These are phyloP conservation scores for Amphimedon queenslandica DNA, from an alignment of 37 sponge, comb jelly and placozoan species.

Conservation along the genomic window DNA sequence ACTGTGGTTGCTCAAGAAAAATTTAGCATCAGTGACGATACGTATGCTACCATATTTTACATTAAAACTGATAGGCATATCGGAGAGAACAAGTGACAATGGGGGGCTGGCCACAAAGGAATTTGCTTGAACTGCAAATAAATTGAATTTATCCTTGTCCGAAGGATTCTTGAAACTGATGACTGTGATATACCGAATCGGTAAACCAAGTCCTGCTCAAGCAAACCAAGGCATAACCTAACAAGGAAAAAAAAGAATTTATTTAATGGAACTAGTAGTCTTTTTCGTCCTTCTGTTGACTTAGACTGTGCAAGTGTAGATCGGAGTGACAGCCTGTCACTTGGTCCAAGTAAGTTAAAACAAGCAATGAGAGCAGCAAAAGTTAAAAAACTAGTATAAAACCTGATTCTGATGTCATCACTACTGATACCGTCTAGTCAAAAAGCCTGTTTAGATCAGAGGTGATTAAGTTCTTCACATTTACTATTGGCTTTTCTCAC, in stretches of 20 bases:
- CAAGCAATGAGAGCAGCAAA: too few relatives aligned
- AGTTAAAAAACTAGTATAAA: too few relatives aligned
- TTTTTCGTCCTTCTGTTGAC: constrained; percentile 10
- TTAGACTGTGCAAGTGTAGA: constrained; percentile 3
- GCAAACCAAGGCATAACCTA: constrained; percentile 15
- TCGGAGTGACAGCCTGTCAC: too few relatives aligned
- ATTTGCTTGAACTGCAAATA: too few relatives aligned
- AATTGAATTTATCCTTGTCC: constrained; percentile 22
- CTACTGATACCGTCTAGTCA: constrained; percentile 1
- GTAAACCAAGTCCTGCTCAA: constrained; percentile 28
- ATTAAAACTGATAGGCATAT: constrained; percentile 32
- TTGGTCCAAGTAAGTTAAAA: too few relatives aligned
- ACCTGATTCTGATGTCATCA: too few relatives aligned
- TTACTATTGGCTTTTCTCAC: not conserved
- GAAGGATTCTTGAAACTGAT: constrained; percentile 25
- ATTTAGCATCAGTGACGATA: constrained; percentile 21
- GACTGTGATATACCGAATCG: constrained; percentile 24
- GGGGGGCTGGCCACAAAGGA: constrained; percentile 22
- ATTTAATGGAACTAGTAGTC: constrained; percentile 6
- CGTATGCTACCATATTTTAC: constrained; percentile 12
- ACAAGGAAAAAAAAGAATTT: constrained; percentile 23
- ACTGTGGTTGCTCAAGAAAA: constrained; percentile 16
- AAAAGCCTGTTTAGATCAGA: constrained; percentile 4
- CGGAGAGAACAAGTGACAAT: not conserved
- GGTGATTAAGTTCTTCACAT: too few relatives aligned